These are phyloP conservation scores for Corythaeola cristata DNA, from an alignment of 2,113 vertebrate species.

Conservation along the genomic window DNA sequence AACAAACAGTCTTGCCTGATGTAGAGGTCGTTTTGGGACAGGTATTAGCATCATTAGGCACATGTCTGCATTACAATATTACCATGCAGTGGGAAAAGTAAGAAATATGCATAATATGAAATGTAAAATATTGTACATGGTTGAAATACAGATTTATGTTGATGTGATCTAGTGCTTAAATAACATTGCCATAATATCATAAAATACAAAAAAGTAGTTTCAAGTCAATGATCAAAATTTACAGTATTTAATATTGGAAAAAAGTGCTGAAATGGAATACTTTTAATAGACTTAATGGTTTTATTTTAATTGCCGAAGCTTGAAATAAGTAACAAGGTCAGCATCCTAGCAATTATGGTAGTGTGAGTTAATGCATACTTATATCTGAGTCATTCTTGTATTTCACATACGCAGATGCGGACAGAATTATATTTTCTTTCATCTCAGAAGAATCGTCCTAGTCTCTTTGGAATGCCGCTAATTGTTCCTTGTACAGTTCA, in stretches of 20 bases:
- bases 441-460: conserved; percentile 96
- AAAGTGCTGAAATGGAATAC: fast-evolving
- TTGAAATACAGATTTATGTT: neutral
- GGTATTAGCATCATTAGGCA: neutral
- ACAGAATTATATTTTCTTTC: conserved; percentile 97
- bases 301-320: neutral
- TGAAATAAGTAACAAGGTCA: neutral
- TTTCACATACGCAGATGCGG: conserved; percentile 83
- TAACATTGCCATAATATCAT: fast-evolving
- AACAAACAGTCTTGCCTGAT: neutral
- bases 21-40: neutral
- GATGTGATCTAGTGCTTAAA: neutral
- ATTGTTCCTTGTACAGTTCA: conserved; percentile 96
- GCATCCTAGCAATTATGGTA: neutral
- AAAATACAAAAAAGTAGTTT: neutral
- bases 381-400: neutral
- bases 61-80: neutral
- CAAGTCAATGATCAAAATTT: neutral
- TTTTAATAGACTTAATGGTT: neutral
- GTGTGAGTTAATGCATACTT: neutral
- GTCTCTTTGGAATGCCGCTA: conserved; percentile 96
- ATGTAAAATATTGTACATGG: neutral
- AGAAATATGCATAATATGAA: neutral
- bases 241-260: neutral
- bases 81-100: neutral